Conservation (phyloP, 2,113 vertebrate genomes). For the Heterocephalus glaber region DNA sequence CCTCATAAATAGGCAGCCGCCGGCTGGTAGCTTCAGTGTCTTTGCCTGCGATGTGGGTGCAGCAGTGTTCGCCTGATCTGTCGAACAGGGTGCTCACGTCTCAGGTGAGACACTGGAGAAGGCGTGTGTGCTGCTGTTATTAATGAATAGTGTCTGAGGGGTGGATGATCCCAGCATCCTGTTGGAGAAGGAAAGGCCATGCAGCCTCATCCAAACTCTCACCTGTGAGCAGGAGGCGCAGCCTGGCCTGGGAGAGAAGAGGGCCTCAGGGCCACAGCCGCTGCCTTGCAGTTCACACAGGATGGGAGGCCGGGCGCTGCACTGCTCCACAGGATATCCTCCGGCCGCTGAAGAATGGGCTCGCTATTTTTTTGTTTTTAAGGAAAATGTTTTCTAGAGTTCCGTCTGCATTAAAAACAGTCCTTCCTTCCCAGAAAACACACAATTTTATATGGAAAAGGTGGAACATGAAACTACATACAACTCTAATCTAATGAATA, state of each 20-base stretch:
- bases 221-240: not conserved
- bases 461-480: not conserved
- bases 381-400: slow-evolving; percentile 42
- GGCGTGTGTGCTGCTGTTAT: not conserved
- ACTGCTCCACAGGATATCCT: slow-evolving; percentile 23
- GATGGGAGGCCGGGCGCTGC: not conserved
- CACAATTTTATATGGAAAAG: slow-evolving; percentile 22
- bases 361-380: too few species aligned
- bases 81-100: not conserved
- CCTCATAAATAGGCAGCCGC: not conserved
- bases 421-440: not conserved
- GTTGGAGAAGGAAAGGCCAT: not conserved
- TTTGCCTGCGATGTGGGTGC: not conserved
- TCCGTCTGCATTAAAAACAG: slow-evolving; percentile 41
- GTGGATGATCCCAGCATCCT: not conserved
- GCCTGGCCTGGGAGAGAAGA: not conserved
- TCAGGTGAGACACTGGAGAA: not conserved
- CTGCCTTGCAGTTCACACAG: not conserved
- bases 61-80: not conserved
- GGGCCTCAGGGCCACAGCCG: not conserved
- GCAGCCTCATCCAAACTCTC: not conserved
- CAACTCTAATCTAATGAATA: not conserved
- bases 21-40: not conserved
- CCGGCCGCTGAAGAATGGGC: not conserved
- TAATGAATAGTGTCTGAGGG: not conserved